These are phyloP conservation scores for Drosophila ustulata DNA, from an alignment of 2,888 invertebrate species.

Conservation along the genomic window DNA sequence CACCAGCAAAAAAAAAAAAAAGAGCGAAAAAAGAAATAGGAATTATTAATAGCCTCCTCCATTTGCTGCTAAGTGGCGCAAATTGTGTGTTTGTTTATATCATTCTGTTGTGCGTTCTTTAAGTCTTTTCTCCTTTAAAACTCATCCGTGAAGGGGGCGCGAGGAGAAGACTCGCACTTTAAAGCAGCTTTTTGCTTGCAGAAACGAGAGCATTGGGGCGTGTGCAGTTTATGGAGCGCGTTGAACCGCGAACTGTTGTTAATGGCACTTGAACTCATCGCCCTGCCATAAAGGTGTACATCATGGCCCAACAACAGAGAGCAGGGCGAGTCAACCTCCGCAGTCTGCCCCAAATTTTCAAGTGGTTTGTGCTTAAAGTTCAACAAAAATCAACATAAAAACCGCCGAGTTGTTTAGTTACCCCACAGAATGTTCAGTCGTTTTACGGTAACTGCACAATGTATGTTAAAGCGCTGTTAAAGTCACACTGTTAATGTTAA, in stretches of 20 bases:
- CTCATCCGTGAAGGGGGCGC: too few relatives aligned
- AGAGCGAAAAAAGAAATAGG: conserved; percentile 44
- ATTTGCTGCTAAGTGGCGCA: conserved; percentile 81
- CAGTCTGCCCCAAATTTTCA: conserved; percentile 16
- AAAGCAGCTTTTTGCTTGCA: conserved; percentile 39
- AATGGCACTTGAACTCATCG: conserved; percentile 74
- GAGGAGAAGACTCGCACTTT: conserved; percentile 28
- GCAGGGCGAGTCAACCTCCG: neutral
- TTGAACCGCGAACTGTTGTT: conserved; percentile 74
- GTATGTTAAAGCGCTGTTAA: conserved; percentile 18
- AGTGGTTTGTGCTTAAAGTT: conserved; percentile 16
- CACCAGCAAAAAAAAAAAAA: neutral
- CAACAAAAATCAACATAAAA: conserved; percentile 8
- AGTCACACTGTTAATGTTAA: conserved; percentile 8
- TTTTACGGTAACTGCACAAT: conserved; percentile 1
- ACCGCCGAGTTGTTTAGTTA: conserved; percentile 3
- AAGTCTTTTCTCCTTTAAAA: conserved; percentile 39
- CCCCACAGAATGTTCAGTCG: neutral
- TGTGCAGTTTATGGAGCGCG: conserved; percentile 70
- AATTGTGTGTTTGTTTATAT: conserved; percentile 82
- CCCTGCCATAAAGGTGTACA: conserved; percentile 36
- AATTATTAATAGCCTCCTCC: conserved; percentile 80
- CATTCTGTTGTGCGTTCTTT: conserved; percentile 63
- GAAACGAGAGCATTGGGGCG: conserved; percentile 32
- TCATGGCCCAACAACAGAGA: conserved; percentile 3